phyloP scores from a whole-genome alignment of 2,113 vertebrate species.

The Myodes glareolus region DNA sequence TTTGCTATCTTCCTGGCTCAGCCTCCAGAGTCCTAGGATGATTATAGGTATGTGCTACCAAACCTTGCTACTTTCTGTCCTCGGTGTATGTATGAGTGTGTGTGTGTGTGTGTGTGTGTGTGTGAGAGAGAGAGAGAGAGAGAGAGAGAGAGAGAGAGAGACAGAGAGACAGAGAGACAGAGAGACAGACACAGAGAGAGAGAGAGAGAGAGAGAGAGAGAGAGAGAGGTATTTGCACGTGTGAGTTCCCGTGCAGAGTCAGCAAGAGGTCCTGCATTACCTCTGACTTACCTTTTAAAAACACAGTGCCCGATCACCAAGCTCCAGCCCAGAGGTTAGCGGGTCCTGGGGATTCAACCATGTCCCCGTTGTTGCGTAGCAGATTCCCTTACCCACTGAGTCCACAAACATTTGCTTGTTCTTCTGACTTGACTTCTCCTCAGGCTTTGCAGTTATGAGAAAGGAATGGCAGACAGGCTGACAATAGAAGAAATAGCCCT shows the following conservation, averaged over 20 bases:
- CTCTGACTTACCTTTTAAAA: neutral
- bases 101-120: neutral
- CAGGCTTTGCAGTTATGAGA: neutral
- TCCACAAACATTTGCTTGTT: neutral
- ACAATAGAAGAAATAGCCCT: neutral
- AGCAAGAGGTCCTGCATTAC: neutral
- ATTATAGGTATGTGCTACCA: neutral
- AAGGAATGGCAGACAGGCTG: neutral
- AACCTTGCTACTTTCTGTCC: neutral
- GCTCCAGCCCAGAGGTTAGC: neutral
- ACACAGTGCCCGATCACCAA: neutral
- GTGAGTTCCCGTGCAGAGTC: neutral
- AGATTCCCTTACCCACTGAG: neutral
- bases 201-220: no score
- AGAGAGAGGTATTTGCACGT: neutral
- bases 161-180: neutral
- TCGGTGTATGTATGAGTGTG: neutral
- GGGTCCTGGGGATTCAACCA: neutral
- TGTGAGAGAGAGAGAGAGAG: neutral
- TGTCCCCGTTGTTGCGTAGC: neutral
- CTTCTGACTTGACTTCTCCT: neutral
- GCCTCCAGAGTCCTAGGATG: neutral
- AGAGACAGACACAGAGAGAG: neutral
- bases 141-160: no score
- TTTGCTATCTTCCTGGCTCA: neutral